phyloP scores from a whole-genome alignment of 2,888 invertebrate genomes.

The Caenorhabditis parvicauda region DNA sequence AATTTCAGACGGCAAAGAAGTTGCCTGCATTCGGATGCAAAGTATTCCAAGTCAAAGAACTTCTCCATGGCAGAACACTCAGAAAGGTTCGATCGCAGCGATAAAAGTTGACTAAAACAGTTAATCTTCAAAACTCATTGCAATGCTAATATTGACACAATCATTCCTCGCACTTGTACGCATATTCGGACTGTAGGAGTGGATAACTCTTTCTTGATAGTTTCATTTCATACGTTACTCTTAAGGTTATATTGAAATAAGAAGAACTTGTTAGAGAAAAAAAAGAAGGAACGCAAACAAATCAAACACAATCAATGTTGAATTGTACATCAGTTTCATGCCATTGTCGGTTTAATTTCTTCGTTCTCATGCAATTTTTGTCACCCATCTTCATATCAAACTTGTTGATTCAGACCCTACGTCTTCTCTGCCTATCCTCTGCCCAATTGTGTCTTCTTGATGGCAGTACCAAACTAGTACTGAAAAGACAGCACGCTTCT shows the following conservation, averaged over 20 bases:
- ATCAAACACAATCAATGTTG: not conserved
- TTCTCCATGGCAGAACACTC: constrained; percentile 70
- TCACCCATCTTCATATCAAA: no score
- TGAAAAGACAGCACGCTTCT: constrained; percentile 66
- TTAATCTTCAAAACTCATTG: no score
- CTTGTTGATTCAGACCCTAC: constrained; percentile 66
- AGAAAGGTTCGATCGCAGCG: constrained; percentile 69
- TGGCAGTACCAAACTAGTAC: constrained; percentile 69
- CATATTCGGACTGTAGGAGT: no score
- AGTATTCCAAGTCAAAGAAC: constrained; percentile 71
- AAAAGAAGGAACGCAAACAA: not conserved
- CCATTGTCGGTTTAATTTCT: not conserved
- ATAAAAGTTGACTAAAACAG: no score
- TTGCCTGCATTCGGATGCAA: constrained; percentile 71
- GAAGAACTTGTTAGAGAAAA: not conserved
- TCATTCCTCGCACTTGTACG: no score
- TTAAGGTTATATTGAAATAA: not conserved
- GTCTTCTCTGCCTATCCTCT: constrained; percentile 69
- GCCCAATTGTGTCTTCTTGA: constrained; percentile 70
- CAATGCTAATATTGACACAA: no score
- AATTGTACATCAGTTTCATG: not conserved
- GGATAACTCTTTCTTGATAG: no score
- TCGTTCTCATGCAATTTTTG: not conserved
- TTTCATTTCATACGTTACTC: no score
- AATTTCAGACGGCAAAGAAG: constrained; percentile 68